Evolutionary conservation across 1,140 invertebrate genomes (phyloP), one percentile per base, ranked within the genome.

Genomic region (Zaprionus kolodkinae): DNA sequence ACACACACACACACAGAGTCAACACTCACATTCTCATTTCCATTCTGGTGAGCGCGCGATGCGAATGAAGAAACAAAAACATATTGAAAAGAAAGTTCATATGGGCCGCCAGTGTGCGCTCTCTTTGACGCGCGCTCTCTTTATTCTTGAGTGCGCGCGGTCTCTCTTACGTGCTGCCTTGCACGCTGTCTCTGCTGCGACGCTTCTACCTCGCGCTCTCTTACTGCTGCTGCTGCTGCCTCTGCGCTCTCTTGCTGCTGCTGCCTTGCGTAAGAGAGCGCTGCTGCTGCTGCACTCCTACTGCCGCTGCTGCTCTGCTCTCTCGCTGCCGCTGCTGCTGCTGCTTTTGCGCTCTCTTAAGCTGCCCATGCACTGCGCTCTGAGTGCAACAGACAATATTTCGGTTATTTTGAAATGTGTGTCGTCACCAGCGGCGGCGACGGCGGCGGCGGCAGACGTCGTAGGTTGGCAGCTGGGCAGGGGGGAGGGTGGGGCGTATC

Each of bases 71-170:
- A 85, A 74, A 90, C 72, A 78, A 89, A 89, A 81, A 89, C 78
- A 90, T 68, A 81, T 79, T 67, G 64, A 82, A 90, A 89, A 85
- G 86, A 89, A 90, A 89, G 85, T 86, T 85, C 71, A 76, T 71
- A 25, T 72, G 10, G 56, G 12, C 11, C 11, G 9, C 15, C 6
- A n/a, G 15, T n/a, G 15, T 9, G 45, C 43, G 38, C 55, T 59
- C 76, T 86, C 74, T 81, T 63, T 21, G 21, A 6, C 27, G 27
- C 27, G 17, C 25, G 55, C 68, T 57, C 68, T 76, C 78, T 79
- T 79, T 52, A 59, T 76, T 76, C 77, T 79, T 62, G 25, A 40
- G 17, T 9, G 12, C 33, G 3, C n/a, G 7, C 11, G 50, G n/a
- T 11, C 64, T 67, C 71, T 64, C 59, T 70, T 70, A 40, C 6